Base-by-base conservation (phyloP, 2,113 vertebrate species). In the Chloroceryle aenea region DNA sequence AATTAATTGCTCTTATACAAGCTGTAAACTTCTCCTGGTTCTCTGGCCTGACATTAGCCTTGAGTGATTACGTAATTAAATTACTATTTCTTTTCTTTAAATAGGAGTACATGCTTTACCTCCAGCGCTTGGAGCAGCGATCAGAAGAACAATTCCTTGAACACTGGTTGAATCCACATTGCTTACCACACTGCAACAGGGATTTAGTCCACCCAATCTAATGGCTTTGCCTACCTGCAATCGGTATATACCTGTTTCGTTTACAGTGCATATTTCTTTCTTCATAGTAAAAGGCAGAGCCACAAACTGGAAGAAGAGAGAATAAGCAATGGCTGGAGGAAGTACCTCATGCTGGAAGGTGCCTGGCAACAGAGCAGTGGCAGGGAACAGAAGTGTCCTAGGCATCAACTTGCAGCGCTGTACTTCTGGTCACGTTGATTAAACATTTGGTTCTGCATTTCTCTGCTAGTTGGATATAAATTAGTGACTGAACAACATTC, bases 141-240 rank as follows among this genome's bases (percentile, higher is more conserved):
- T 97, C 99, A 9, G 99, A 99, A 95, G 99, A 99, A 95, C 99
- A 98, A 73, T 98, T 99, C 96, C 72, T 99, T 96, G 99, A 99
- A 85, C 96, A 99, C 93, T 99, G 99, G 99, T 52, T 99, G 96
- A 99, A 99, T 90, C 99, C 99, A 5, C 98, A 99, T 85, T 99
- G 99, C 91, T 92, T 97, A 79, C 99, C 99, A 4, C 99, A 98
- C 93, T 99, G 99, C 36, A 97, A 99, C 97, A 97, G 99, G 93
- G 98, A 99, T 92, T 95, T 98, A 22, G 99, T 99, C 50, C 83
- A 99, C 69, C 99, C 98, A 0, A 73, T 99, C 66, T 99, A 98
- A 98, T 14, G 30, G 16, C 3, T 29, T 71, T 25, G 14, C 30
- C 25, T 72, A 9, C 13, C 47, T 9, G 6, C 80, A 30, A 19